A percentile compares a stretch with the other conserved stretches of the same genome.
These are phyloP conservation scores for Caenorhabditis zanzibari DNA, from an alignment of 2,888 invertebrate genomes.

Conservation along the genomic window DNA sequence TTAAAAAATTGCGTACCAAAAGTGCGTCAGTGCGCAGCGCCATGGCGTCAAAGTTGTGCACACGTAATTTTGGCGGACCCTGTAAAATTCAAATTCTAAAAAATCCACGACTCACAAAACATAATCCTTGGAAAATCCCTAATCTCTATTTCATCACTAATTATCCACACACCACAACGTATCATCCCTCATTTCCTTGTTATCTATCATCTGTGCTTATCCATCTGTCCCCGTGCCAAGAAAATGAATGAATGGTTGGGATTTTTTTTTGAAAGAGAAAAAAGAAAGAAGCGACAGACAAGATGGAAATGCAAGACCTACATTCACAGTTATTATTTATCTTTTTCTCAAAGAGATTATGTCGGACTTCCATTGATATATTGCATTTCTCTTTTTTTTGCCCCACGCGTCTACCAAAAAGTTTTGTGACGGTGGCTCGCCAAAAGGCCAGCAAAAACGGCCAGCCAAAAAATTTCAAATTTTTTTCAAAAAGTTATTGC, in stretches of 20 bases:
- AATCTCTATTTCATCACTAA: conserved; percentile 36
- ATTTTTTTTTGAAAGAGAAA: background rate
- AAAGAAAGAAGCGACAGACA: conserved; percentile 4
- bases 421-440: conserved; percentile 1
- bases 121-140: conserved; percentile 18
- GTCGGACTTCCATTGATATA: conserved; percentile 44
- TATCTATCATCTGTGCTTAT: conserved; percentile 20
- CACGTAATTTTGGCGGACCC: no score
- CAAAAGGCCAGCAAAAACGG: no score
- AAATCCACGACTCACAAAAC: conserved; percentile 11
- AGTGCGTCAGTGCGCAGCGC: no score
- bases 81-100: no score
- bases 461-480: background rate
- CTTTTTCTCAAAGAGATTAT: conserved; percentile 41
- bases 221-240: conserved; percentile 3
- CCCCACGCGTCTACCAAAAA: conserved; percentile 4
- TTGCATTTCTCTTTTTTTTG: conserved; percentile 18
- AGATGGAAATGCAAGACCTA: conserved; percentile 35
- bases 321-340: conserved; percentile 44
- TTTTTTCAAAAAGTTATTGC: background rate
- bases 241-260: conserved; percentile 19
- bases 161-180: conserved; percentile 45
- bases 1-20: no score
- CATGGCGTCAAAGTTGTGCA: no score
- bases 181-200: conserved; percentile 38